Percentiles rank a stretch among this genome's conserved stretches.
phyloP scores from a whole-genome alignment of 2,113 vertebrate species.

The Syngnathus scovelli region DNA sequence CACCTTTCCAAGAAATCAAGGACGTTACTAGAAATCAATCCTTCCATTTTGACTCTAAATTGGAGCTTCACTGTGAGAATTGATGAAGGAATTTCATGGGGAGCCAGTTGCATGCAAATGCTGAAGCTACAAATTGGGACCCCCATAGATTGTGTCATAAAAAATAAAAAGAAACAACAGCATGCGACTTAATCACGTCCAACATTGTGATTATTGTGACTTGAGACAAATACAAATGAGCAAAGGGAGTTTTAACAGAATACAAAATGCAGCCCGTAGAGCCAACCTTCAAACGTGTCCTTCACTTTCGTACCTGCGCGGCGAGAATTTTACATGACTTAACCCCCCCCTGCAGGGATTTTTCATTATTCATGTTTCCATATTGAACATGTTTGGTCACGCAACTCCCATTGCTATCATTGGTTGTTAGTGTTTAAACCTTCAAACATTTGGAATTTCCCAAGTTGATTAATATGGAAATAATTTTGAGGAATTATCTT shows the following conservation, averaged over 20 bases:
- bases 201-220: conserved; percentile 40
- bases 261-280: conserved; percentile 25
- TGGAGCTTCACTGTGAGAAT: conserved; percentile 42
- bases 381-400: conserved; percentile 22
- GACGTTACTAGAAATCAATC: conserved; percentile 23
- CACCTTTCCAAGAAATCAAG: conserved; percentile 14
- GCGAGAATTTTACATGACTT: conserved; percentile 28
- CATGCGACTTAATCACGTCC: conserved; percentile 52
- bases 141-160: conserved; percentile 1
- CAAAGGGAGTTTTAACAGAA: conserved; percentile 19
- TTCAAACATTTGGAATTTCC: neutral
- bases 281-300: conserved; percentile 50
- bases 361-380: conserved; percentile 43
- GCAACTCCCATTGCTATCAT: neutral
- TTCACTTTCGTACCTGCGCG: conserved; percentile 25
- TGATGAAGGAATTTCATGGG: conserved; percentile 14
- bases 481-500: neutral
- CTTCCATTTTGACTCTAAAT: conserved; percentile 31
- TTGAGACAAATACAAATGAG: conserved; percentile 52
- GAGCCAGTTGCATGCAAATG: conserved; percentile 44
- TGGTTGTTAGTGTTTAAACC: conserved; percentile 6
- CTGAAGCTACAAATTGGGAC: conserved; percentile 25
- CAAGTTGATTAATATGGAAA: neutral
- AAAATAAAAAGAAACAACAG: conserved; percentile 18
- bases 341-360: conserved; percentile 35